Percentiles rank a stretch among this genome's conserved stretches.
phyloP scores from a whole-genome alignment of 2,797 vertebrate genomes.

The Manis crassicaudata region DNA sequence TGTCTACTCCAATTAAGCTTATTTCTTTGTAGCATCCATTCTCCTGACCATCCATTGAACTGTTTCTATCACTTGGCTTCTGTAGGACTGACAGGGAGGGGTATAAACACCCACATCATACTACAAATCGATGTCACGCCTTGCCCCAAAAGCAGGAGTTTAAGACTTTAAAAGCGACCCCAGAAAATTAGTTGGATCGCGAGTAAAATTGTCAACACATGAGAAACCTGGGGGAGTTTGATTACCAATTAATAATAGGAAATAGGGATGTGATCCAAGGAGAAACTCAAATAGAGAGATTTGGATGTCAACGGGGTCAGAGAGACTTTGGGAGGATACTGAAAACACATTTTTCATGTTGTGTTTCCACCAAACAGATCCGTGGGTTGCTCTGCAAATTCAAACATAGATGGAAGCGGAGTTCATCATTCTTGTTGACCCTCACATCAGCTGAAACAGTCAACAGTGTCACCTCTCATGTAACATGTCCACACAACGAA shows the following conservation, averaged over 20 bases:
- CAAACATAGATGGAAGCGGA: rapidly evolving
- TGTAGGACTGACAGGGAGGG: not conserved
- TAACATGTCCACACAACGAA: too few relatives aligned
- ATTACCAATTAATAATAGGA: not conserved
- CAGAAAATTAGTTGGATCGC: not conserved
- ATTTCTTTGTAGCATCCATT: not conserved
- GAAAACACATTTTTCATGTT: not conserved
- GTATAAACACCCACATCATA: not conserved
- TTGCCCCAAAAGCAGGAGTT: not conserved
- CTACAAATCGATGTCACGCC: not conserved
- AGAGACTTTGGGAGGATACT: not conserved
- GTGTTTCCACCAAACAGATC: not conserved
- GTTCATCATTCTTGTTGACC: not conserved
- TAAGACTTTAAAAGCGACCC: not conserved
- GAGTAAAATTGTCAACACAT: not conserved
- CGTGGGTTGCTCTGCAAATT: rapidly evolving
- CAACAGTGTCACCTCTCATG: rapidly evolving
- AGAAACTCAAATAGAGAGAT: not conserved
- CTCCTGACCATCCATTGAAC: too few relatives aligned
- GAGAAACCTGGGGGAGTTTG: not conserved
- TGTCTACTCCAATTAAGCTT: not conserved
- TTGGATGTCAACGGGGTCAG: not conserved
- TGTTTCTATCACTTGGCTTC: too few relatives aligned
- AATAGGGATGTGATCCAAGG: too few relatives aligned
- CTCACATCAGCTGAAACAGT: rapidly evolving